These are phyloP conservation scores for Luperina nickerlii DNA, from an alignment of 2,888 invertebrate species.

Conservation along the genomic window DNA sequence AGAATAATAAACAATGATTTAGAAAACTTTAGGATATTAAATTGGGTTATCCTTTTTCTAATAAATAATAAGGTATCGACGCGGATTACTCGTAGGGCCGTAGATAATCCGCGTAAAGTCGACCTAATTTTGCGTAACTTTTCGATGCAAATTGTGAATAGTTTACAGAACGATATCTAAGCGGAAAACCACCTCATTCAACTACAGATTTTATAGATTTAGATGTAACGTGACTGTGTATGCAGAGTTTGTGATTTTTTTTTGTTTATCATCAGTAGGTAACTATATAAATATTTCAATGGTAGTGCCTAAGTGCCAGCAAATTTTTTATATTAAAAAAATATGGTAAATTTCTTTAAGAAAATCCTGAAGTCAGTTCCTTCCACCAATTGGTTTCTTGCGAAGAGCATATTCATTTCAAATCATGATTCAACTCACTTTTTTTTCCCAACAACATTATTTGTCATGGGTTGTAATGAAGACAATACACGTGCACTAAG, in stretches of 20 bases:
- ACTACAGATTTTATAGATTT: background rate
- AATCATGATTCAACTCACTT: background rate
- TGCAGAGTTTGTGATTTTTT: background rate
- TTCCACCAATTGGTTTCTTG: background rate
- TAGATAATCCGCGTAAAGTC: background rate
- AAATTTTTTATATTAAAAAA: background rate
- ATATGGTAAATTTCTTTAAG: background rate
- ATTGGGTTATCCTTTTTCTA: background rate
- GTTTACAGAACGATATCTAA: background rate
- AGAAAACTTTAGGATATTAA: background rate
- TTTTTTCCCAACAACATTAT: slow-evolving; percentile 19
- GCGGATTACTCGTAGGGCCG: background rate
- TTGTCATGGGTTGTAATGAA: slow-evolving; percentile 53
- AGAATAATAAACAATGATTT: background rate
- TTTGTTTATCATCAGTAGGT: background rate
- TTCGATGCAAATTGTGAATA: background rate
- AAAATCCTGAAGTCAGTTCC: background rate
- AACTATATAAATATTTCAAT: background rate
- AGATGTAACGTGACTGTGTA: background rate
- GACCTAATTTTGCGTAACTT: background rate
- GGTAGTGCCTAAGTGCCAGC: background rate
- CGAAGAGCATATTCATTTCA: background rate
- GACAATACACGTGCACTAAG: slow-evolving; percentile 64
- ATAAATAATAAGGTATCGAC: background rate
- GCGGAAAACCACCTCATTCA: background rate